Evolutionary conservation across 2,113 vertebrate species (phyloP).

Genomic region (Nesoenas mayeri): DNA sequence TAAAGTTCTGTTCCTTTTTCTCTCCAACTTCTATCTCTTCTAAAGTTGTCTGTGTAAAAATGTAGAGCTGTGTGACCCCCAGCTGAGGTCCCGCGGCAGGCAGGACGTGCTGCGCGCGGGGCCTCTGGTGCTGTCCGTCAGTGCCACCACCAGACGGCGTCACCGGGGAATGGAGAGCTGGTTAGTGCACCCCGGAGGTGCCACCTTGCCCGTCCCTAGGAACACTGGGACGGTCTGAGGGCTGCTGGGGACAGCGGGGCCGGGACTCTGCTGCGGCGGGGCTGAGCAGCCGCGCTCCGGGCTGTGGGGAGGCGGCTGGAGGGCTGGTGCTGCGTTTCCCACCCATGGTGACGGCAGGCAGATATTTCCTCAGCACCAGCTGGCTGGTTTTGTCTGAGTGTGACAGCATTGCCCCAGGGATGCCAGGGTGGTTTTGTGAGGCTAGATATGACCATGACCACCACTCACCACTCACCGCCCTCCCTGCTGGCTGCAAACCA

Average conservation of each 20-base stretch:
- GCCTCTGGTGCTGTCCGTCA: fast-evolving
- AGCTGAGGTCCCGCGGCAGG: not conserved
- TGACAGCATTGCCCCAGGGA: not conserved
- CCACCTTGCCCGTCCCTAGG: not conserved
- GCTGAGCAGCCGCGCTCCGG: not conserved
- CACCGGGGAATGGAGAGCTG: not conserved
- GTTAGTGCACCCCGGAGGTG: not conserved
- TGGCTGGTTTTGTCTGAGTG: not conserved
- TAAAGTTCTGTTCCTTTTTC: not conserved
- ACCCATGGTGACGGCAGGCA: not conserved
- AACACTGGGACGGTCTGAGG: not conserved
- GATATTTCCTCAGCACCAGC: not conserved
- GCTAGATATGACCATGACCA: fast-evolving
- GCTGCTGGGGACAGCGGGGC: not conserved
- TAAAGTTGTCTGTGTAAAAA: not conserved
- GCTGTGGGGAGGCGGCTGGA: not conserved
- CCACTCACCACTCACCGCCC: not conserved
- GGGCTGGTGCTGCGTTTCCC: not conserved
- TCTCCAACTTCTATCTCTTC: not conserved
- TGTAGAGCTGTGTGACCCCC: not conserved
- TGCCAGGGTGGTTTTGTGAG: not conserved
- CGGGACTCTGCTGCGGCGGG: not conserved
- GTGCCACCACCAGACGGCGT: not conserved
- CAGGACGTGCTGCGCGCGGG: not conserved
- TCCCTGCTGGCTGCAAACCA: not conserved